Evolutionary conservation across 1,140 invertebrate genomes (phyloP).

Genomic region (Drosophila nigrodunni): DNA sequence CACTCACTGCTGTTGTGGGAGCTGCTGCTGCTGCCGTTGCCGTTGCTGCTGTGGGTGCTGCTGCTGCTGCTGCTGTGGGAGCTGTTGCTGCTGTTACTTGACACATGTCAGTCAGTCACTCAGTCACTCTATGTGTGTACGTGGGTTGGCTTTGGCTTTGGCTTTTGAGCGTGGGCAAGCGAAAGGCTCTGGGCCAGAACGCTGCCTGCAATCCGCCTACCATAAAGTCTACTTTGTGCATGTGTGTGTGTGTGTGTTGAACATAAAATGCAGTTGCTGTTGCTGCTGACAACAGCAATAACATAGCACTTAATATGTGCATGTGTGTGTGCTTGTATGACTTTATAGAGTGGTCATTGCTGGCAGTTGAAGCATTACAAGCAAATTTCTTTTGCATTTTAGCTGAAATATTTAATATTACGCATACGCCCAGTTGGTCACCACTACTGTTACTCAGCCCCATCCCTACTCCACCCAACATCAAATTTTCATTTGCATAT

Average conservation of each 20-base stretch:
- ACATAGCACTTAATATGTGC: constrained; percentile 59
- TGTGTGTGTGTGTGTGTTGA: constrained; percentile 5
- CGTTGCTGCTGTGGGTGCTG: constrained; percentile 24
- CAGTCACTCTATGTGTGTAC: constrained; percentile 38
- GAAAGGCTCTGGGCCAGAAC: constrained; percentile 24
- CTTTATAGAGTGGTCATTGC: constrained; percentile 41
- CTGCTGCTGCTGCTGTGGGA: constrained; percentile 24
- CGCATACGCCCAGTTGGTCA: constrained; percentile 55
- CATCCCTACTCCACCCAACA: too few relatives aligned
- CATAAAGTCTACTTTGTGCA: constrained; percentile 51
- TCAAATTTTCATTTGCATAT: neutral
- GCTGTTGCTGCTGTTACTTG: constrained; percentile 65
- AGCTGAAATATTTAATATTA: constrained; percentile 48
- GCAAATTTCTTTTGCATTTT: constrained; percentile 31
- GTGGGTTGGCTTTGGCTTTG: constrained; percentile 47
- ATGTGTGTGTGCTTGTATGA: constrained; percentile 8
- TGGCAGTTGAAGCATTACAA: constrained; percentile 50
- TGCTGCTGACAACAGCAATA: constrained; percentile 47
- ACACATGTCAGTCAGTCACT: constrained; percentile 74
- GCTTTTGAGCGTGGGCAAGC: constrained; percentile 38
- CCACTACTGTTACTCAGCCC: neutral
- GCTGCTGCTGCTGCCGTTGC: constrained; percentile 27
- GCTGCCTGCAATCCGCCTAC: constrained; percentile 22
- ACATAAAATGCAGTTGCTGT: constrained; percentile 53
- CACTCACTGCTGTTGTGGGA: constrained; percentile 27